Conservation (phyloP, 2,888 invertebrate species). For the Eupithecia vulgata region DNA sequence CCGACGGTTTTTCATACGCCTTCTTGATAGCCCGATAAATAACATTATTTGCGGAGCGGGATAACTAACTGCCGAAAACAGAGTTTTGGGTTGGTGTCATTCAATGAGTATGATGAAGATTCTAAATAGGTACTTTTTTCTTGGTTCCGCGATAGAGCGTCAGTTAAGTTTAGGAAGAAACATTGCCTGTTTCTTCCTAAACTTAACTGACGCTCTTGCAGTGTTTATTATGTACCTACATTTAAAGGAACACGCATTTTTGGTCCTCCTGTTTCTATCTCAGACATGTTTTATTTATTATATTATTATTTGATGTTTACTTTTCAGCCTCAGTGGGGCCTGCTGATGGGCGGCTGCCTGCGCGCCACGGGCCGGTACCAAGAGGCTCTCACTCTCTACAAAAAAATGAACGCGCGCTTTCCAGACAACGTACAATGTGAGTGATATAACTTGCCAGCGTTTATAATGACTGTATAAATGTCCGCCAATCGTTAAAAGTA, state of each 20-base stretch:
- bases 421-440: conserved; percentile 97
- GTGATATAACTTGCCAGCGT: conserved; percentile 47
- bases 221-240: no score
- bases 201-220: no score
- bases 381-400: conserved; percentile 92
- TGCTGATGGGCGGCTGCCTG: conserved; percentile 91
- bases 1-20: background rate
- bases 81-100: no score
- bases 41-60: background rate
- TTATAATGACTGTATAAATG: background rate
- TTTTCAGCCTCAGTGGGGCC: conserved; percentile 89
- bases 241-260: no score
- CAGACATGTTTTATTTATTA: no score
- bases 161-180: no score
- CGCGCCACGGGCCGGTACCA: conserved; percentile 92
- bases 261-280: no score
- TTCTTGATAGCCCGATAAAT: background rate
- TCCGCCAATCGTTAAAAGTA: background rate
- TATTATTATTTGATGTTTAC: background rate
- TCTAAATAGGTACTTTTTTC: background rate
- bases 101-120: background rate
- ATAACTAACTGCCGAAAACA: no score
- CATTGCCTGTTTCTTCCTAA: no score
- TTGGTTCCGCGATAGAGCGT: no score
- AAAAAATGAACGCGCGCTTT: conserved; percentile 93